Evolutionary conservation across 2,113 vertebrate species (phyloP).

Genomic region (Oncorhynchus kisutch): DNA sequence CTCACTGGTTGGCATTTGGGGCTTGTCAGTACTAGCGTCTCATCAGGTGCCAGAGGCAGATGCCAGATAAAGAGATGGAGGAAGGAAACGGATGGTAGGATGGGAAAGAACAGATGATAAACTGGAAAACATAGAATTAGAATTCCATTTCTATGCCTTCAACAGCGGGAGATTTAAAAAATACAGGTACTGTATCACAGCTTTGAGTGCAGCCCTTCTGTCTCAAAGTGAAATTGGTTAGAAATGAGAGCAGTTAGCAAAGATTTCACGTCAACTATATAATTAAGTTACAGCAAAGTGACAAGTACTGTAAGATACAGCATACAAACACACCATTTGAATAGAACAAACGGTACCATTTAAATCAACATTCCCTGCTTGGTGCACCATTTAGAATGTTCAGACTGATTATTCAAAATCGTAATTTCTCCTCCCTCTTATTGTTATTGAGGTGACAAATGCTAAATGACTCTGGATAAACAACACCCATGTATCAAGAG

Average conservation of each 20-base stretch:
- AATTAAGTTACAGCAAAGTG: neutral
- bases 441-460: too few species aligned
- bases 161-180: neutral
- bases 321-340: too few species aligned
- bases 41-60: conserved; percentile 40
- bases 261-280: neutral
- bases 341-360: too few species aligned
- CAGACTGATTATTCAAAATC: too few species aligned
- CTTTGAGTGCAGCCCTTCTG: neutral
- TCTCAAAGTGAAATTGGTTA: neutral
- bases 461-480: too few species aligned
- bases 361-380: too few species aligned
- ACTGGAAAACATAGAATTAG: neutral
- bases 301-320: too few species aligned
- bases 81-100: conserved; percentile 16
- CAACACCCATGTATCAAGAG: too few species aligned
- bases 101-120: conserved; percentile 7
- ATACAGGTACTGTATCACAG: neutral
- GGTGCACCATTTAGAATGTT: too few species aligned
- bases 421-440: too few species aligned
- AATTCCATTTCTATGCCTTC: neutral
- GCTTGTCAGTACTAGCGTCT: conserved; percentile 43
- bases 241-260: neutral
- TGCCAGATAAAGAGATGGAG: conserved; percentile 13
- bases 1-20: conserved; percentile 33